Evolutionary conservation across 1,140 invertebrate genomes (phyloP).

Genomic region (Phymorhynchus buccinoides): DNA sequence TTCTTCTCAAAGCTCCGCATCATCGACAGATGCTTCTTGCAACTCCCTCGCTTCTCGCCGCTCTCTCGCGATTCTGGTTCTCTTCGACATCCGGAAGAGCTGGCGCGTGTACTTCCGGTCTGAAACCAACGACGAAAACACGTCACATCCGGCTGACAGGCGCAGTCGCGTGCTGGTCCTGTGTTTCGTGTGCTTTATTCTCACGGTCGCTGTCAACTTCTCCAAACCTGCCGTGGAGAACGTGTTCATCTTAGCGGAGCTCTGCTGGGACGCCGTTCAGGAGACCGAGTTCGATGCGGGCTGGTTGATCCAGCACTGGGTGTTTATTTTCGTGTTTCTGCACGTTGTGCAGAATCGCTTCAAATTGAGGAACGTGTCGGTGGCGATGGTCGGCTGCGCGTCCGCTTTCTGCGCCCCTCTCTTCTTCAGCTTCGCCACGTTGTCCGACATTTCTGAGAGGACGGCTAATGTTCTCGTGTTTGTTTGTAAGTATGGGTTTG

Average conservation of each 20-base stretch:
- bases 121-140: neutral
- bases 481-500: neutral
- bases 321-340: slow-evolving; percentile 20
- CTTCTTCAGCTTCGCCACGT: slow-evolving; percentile 21
- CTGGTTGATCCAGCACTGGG: slow-evolving; percentile 33
- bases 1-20: neutral
- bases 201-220: slow-evolving; percentile 32
- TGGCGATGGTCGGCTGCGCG: slow-evolving; percentile 31
- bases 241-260: slow-evolving; percentile 7
- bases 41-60: neutral
- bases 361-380: neutral
- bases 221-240: slow-evolving; percentile 31
- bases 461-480: neutral
- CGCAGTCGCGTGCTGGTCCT: slow-evolving; percentile 11
- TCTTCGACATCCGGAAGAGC: neutral
- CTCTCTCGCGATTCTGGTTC: neutral
- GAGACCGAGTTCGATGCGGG: slow-evolving; percentile 18
- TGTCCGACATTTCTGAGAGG: neutral
- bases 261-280: slow-evolving; percentile 34
- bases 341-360: slow-evolving; percentile 7
- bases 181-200: slow-evolving; percentile 24
- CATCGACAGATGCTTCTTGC: no score
- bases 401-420: slow-evolving; percentile 7
- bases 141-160: neutral
- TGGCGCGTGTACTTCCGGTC: slow-evolving; percentile 11